Evolutionary conservation across 2,113 vertebrate genomes (phyloP).

Genomic region (Azemiops feae): DNA sequence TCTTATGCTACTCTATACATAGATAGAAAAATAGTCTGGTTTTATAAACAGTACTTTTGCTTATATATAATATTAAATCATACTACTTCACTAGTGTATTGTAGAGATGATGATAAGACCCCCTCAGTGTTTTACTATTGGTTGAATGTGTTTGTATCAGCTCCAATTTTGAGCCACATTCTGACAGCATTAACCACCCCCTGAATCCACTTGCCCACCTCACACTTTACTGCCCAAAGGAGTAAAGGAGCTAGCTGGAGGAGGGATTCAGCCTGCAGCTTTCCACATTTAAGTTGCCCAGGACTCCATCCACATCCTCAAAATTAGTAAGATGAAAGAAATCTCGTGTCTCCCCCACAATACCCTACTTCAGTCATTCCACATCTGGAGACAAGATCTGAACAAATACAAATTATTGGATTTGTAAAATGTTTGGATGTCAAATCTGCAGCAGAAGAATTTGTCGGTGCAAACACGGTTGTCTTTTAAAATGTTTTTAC

Average conservation of each 20-base stretch:
- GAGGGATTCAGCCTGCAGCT: too few species aligned
- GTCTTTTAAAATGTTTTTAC: background rate
- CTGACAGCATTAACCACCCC: background rate
- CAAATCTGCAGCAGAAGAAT: background rate
- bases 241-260: too few species aligned
- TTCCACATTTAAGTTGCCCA: too few species aligned
- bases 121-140: background rate
- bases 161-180: background rate
- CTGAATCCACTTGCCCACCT: background rate
- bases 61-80: background rate
- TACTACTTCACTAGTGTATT: background rate
- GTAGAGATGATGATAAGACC: background rate
- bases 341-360: too few species aligned
- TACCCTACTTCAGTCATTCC: too few species aligned
- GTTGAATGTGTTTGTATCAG: background rate
- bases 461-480: background rate
- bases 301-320: too few species aligned
- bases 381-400: too few species aligned
- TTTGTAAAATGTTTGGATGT: too few species aligned
- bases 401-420: too few species aligned
- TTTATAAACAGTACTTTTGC: background rate
- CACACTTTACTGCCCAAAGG: background rate
- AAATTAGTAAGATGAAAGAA: too few species aligned
- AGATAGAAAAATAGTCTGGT: background rate
- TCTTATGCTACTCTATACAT: background rate